Conservation (phyloP, 2,888 invertebrate species). For the Brenthis daphne region DNA sequence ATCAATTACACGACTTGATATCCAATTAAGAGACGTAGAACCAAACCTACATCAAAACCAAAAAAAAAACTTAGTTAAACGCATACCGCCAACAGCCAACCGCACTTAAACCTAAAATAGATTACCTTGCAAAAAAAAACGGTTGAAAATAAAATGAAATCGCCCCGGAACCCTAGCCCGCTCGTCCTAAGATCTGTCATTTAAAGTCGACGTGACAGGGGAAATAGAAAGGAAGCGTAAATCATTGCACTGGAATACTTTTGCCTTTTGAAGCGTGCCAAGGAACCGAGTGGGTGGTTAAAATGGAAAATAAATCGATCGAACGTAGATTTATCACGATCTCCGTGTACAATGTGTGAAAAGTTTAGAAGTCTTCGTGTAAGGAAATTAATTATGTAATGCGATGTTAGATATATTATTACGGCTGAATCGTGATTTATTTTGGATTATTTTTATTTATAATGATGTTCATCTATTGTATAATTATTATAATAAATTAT, state of each 20-base stretch:
- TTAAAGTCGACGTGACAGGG: constrained; percentile 47
- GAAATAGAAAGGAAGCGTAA: constrained; percentile 44
- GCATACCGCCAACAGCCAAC: constrained; percentile 15
- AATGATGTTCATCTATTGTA: no score
- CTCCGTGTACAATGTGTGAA: background rate
- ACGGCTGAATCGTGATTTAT: no score
- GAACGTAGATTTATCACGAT: constrained; percentile 20
- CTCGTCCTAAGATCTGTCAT: constrained; percentile 44
- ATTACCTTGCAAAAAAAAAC: constrained; percentile 33
- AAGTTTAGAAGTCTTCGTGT: no score
- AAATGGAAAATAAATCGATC: constrained; percentile 34
- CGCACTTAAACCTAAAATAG: constrained; percentile 23
- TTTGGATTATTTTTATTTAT: no score
- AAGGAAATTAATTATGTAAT: no score
- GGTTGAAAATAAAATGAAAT: constrained; percentile 36
- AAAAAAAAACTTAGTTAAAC: constrained; percentile 21
- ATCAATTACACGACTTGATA: background rate
- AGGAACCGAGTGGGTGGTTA: constrained; percentile 29
- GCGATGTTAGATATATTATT: no score
- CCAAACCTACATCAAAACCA: constrained; percentile 2
- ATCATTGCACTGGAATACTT: constrained; percentile 45
- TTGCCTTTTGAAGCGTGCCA: constrained; percentile 40
- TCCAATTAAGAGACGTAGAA: background rate
- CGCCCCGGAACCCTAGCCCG: constrained; percentile 35
- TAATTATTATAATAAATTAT: no score